Evolutionary conservation across 2,113 vertebrate genomes (phyloP), one percentile per base, ranked within the genome.

Genomic region (Riparia riparia): DNA sequence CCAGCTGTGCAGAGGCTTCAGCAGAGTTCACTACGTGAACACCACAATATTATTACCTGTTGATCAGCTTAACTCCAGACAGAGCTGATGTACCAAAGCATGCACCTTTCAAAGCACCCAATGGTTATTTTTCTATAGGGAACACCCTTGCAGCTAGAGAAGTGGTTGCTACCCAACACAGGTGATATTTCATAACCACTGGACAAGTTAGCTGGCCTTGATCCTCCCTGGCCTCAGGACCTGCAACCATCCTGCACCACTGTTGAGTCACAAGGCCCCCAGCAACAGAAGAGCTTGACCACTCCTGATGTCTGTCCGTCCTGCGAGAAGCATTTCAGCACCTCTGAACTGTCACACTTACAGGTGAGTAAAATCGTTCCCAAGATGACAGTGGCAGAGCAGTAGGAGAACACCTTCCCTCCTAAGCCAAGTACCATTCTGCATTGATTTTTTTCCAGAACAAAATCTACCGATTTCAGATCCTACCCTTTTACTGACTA

Each of bases 51-150:
- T 49, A 26, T 49, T 34, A 61, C 14, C 26, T 51, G 19, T 21
- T 44, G 39, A 26, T 22, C 18, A 57, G 29, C 28, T 80, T 28
- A 45, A 26, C 21, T 68, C 25, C 49, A 53, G 68, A 19, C 17
- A 22, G 50, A 0, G 2, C 16, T 37, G 28, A 58, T 42, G 58
- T 10, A 31, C 19, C 53, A 71, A 71, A 61, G n/a, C 14, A 51
- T 16, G 44, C 6, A 21, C 7, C 32, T 51, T 44, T 18, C 13
- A 28, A 2, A 21, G 68, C 1, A 0, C 6, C 2, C 0, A 2
- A 14, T n/a, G 22, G 26, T 32, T 87, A 39, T 26, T 69, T 58
- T 90, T 65, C 32, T 16, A 10, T 3, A 42, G 6, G 8, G 16
- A 72, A 54, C 56, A 51, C 2, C 10, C 19, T 32, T 58, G 28